Evolutionary conservation across 2,113 vertebrate genomes (phyloP), one percentile per base, ranked within the genome.

Genomic region (Rafetus swinhoei): DNA sequence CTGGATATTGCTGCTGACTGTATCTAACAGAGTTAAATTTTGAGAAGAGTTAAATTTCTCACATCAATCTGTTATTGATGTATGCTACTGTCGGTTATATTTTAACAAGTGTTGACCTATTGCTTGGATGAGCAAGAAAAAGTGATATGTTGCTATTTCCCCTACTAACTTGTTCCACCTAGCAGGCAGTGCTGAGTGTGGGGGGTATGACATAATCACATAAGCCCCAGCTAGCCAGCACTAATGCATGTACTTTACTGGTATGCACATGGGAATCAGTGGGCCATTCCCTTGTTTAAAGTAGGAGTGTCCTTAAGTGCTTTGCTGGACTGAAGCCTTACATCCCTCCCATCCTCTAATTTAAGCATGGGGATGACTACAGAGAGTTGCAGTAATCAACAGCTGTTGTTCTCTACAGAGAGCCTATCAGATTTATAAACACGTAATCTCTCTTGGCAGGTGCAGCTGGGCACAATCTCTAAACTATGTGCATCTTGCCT

Each of bases 71-170:
- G 0, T 15, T 18, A 6, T 6, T 60, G 56, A 50, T 16, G 24
- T 7, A 0, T 2, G 11, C 0, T 0, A 0, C 45, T 77, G 62
- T 32, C 80, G 77, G 57, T 7, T 62, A 56, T 79, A 54, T 45
- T 54, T 3, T 1, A 24, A 29, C 7, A 35, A 79, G 22, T 2
- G 50, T 2, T 2, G 15, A 6, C 76, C 22, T 35, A 8, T 21
- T 77, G 39, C 21, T 77, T 77, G 74, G 12, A 50, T 0, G 54
- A 39, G 39, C 7, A 60, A 56, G 74, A 0, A 72, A 69, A 57
- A 79, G 55, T 3, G 53, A 56, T 65, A 60, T 29, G 9, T 32
- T 25, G 18, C 1, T 79, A 84, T 3, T 55, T 12, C 50, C 81
- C 74, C 6, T n/a, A 10, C 7, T 35, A 85, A 65, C 21, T 81